These are phyloP conservation scores for Gila orcuttii DNA, from an alignment of 2,113 vertebrate species.

Conservation along the genomic window DNA sequence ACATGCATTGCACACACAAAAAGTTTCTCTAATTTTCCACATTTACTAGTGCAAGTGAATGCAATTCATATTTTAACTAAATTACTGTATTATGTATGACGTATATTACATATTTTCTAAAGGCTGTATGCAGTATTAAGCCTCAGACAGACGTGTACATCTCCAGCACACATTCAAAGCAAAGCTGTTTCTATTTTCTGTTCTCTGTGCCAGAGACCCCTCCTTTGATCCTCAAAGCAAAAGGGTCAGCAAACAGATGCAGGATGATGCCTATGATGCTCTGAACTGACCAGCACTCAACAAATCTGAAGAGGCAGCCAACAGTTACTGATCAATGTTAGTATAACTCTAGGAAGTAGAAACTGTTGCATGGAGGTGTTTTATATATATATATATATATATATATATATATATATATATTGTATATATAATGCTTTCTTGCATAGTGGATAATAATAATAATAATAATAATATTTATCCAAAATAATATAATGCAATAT, in stretches of 20 bases:
- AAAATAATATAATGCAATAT: not conserved
- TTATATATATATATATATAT: no score
- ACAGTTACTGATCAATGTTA: not conserved
- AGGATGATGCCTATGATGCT: conserved; percentile 34
- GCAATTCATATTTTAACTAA: not conserved
- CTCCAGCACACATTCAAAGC: conserved; percentile 43
- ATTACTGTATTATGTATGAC: no score
- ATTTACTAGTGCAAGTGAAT: not conserved
- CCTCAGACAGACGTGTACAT: conserved; percentile 16
- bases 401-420: no score
- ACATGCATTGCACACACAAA: not conserved
- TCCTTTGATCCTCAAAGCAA: conserved; percentile 57
- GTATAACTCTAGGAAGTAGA: not conserved
- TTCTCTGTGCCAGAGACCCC: conserved; percentile 11
- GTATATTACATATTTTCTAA: not conserved
- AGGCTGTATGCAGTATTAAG: not conserved
- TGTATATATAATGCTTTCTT: not conserved
- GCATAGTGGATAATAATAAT: not conserved
- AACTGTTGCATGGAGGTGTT: not conserved
- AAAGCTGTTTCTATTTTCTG: conserved; percentile 43
- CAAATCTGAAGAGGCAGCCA: not conserved
- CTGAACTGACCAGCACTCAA: conserved; percentile 43
- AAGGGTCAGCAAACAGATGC: conserved; percentile 50
- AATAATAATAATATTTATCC: no score
- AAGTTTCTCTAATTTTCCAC: not conserved